Percentiles rank a stretch among this genome's conserved stretches.
These are phyloP conservation scores for Etheostoma spectabile DNA, from an alignment of 2,113 vertebrate species.

Conservation along the genomic window DNA sequence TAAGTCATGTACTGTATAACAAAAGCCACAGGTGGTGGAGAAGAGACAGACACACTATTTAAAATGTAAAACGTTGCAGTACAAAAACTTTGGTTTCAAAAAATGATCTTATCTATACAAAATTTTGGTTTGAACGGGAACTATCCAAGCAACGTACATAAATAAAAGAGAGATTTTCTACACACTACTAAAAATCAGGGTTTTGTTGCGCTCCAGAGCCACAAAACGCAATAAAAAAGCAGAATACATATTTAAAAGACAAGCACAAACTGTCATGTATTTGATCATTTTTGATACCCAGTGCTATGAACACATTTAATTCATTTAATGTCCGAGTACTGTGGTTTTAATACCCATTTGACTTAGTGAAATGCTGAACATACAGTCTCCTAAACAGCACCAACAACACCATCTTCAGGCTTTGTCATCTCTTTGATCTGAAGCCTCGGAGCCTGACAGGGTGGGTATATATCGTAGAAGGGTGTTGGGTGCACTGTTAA, in stretches of 20 bases:
- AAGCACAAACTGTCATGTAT: neutral
- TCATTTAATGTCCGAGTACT: too few species aligned
- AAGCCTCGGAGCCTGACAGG: neutral
- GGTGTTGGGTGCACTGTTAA: slow-evolving; percentile 19
- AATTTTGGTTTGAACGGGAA: neutral
- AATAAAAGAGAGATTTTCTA: neutral
- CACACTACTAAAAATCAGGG: neutral
- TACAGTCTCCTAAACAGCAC: neutral
- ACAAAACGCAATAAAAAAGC: neutral
- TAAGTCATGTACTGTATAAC: neutral
- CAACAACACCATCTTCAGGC: neutral
- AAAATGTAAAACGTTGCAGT: neutral
- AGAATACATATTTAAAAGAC: neutral
- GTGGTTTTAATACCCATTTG: neutral
- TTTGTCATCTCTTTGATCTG: neutral
- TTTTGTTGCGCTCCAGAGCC: neutral
- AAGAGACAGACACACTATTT: neutral
- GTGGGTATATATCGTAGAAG: neutral
- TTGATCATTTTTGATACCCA: neutral
- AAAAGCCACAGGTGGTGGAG: neutral
- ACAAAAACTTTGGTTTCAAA: neutral
- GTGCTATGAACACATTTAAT: neutral
- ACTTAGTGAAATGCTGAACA: neutral
- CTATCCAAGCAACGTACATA: neutral
- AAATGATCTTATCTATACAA: neutral